A percentile compares a stretch with the other conserved stretches of the same genome.
Conservation (phyloP, 1,140 invertebrate species). For the Zaprionus ghesquierei region DNA sequence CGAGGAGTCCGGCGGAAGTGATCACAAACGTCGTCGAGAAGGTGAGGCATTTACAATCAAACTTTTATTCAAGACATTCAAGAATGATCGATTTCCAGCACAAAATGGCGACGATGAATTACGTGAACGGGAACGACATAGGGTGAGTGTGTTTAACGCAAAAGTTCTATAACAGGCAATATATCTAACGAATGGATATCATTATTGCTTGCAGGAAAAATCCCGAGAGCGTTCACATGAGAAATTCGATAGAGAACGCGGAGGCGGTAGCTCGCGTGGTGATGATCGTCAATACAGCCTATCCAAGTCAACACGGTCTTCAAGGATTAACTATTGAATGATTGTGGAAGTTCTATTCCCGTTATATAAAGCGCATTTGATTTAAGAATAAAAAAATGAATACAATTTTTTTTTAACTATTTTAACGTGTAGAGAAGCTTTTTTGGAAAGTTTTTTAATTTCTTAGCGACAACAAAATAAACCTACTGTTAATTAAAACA, state of each 20-base stretch:
- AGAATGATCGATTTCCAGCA: slow-evolving; percentile 55
- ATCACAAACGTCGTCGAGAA: slow-evolving; percentile 90
- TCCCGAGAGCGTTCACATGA: slow-evolving; percentile 79
- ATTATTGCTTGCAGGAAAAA: slow-evolving; percentile 57
- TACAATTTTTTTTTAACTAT: slow-evolving; percentile 47
- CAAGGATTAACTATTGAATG: slow-evolving; percentile 68
- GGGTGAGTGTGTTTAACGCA: slow-evolving; percentile 45
- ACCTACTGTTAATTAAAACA: neutral
- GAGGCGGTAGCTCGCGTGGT: slow-evolving; percentile 48
- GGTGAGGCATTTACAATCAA: slow-evolving; percentile 83
- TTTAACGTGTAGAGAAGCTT: slow-evolving; percentile 25
- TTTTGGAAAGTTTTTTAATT: slow-evolving; percentile 57
- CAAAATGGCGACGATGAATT: slow-evolving; percentile 80
- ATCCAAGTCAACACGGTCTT: slow-evolving; percentile 70
- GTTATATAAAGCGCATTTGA: slow-evolving; percentile 46
- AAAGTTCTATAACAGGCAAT: neutral
- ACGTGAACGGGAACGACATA: slow-evolving; percentile 73
- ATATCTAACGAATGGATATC: neutral
- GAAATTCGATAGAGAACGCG: slow-evolving; percentile 71
- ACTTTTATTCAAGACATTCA: slow-evolving; percentile 37
- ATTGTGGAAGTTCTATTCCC: slow-evolving; percentile 4
- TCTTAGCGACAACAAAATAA: slow-evolving; percentile 41
- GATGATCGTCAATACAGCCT: slow-evolving; percentile 74
- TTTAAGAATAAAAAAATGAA: slow-evolving; percentile 40
- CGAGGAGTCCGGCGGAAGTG: slow-evolving; percentile 86